Base-by-base conservation (phyloP, 1,140 invertebrate genomes). In the Drosophila gunungcola region DNA sequence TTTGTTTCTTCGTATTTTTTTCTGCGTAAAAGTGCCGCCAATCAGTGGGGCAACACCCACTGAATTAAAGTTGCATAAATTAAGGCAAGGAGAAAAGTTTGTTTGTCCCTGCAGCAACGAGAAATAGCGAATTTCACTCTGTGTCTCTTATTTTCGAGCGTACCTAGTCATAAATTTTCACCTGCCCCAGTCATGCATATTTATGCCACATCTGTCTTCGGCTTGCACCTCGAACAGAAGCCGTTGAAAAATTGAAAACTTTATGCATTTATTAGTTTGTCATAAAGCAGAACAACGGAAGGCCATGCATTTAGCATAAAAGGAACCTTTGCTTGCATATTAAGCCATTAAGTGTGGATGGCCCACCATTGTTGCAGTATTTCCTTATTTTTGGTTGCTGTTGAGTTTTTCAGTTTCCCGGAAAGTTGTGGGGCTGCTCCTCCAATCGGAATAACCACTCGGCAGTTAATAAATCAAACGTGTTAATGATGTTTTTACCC, bases 401-500 rank as follows among this genome's bases (percentile, higher is more conserved):
- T 21, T 21, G 16, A 61, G 63, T 60, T 72, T 73, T 81, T 88
- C 12, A 32, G 38, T 38, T 63, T 88, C 78, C 70, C 69, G 57
- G 54, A 56, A 86, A 86, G 83, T 85, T 70, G 42, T 56, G 55
- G 36, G 61, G 64, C n/a, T 32, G 27, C 43, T 12, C 43, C 3
- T 27, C 27, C 60, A 69, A 70, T 51, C 64, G 62, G 62, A 39
- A 46, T 68, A 46, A 4, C 39, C 72, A 85, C 75, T 86, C 81
- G 78, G 63, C 82, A 91, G 89, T 89, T 86, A 91, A 92, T 92
- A 92, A 92, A 92, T 92, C 91, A 92, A 86, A 91, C 73, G 74
- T 86, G 90, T 92, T 92, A 92, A 92, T 92, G 91, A 92, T 92
- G 91, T 91, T 92, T 88, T 90, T 90, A 88, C 85, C 88, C 82